These are phyloP conservation scores for Orthosia gothica DNA, from an alignment of 2,888 invertebrate genomes.

Conservation along the genomic window DNA sequence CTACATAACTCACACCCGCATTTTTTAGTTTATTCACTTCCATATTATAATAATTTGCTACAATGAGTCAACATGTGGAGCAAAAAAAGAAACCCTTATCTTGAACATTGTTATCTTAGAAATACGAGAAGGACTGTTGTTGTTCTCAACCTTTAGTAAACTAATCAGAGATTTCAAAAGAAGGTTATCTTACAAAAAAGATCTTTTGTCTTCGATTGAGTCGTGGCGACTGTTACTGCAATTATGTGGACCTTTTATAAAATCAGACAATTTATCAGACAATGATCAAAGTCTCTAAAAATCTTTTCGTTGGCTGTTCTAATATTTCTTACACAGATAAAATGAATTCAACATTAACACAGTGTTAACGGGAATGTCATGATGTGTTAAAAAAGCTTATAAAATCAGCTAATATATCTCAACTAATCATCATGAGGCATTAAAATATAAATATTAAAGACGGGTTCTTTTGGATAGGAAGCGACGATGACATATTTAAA, in stretches of 20 bases:
- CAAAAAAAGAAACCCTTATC: constrained; percentile 71
- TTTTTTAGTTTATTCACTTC: not conserved
- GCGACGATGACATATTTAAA: constrained; percentile 89
- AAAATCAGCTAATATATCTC: constrained; percentile 75
- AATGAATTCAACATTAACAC: constrained; percentile 75
- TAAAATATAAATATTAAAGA: constrained; percentile 83
- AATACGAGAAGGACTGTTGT: constrained; percentile 81
- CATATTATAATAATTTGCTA: not conserved
- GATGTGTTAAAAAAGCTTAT: constrained; percentile 75
- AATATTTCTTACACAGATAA: constrained; percentile 69
- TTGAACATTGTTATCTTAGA: constrained; percentile 77
- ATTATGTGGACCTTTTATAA: constrained; percentile 20
- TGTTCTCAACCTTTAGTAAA: constrained; percentile 58
- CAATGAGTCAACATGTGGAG: constrained; percentile 34
- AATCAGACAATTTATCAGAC: constrained; percentile 54
- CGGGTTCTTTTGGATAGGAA: constrained; percentile 86
- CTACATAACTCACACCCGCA: not conserved
- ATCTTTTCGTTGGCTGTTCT: constrained; percentile 46
- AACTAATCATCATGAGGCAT: constrained; percentile 77
- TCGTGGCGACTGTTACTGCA: constrained; percentile 7
- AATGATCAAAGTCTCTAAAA: constrained; percentile 50
- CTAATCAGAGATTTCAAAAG: constrained; percentile 32
- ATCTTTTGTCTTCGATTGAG: constrained; percentile 28
- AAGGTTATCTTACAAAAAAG: constrained; percentile 20
- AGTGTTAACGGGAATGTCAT: constrained; percentile 75